phyloP scores from a whole-genome alignment of 2,888 invertebrate species.

The Sturmia bella region DNA sequence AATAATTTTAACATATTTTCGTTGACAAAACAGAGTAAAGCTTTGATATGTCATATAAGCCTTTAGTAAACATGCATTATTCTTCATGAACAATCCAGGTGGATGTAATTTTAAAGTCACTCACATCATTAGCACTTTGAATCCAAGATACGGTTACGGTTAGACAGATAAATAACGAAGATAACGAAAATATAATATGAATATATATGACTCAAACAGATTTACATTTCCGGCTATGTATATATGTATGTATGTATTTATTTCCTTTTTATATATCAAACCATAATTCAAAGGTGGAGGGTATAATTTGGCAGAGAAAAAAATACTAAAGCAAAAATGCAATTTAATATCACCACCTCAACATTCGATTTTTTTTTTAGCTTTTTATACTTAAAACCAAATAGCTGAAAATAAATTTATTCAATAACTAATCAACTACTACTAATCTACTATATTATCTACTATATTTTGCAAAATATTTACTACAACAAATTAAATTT shows the following conservation, averaged over 20 bases:
- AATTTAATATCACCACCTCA: slow-evolving; percentile 59
- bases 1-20: too few species aligned
- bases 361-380: slow-evolving; percentile 29
- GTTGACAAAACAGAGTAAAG: too few species aligned
- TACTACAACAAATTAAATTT: slow-evolving; percentile 36
- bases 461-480: slow-evolving; percentile 52
- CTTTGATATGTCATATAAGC: too few species aligned
- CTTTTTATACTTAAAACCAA: slow-evolving; percentile 35
- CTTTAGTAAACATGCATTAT: too few species aligned
- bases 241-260: slow-evolving; percentile 49
- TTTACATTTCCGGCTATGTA: slow-evolving; percentile 4
- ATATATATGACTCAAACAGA: neutral
- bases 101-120: too few species aligned
- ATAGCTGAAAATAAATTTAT: slow-evolving; percentile 58
- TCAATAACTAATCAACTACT: slow-evolving; percentile 59
- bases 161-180: neutral
- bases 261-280: slow-evolving; percentile 34
- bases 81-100: too few species aligned
- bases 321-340: slow-evolving; percentile 14
- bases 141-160: too few species aligned
- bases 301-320: slow-evolving; percentile 45
- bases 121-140: too few species aligned
- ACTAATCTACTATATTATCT: slow-evolving; percentile 33
- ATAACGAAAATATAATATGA: neutral
- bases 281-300: slow-evolving; percentile 43